Evolutionary conservation across 2,113 vertebrate species (phyloP).

Genomic region (Diphyllodes magnificus): DNA sequence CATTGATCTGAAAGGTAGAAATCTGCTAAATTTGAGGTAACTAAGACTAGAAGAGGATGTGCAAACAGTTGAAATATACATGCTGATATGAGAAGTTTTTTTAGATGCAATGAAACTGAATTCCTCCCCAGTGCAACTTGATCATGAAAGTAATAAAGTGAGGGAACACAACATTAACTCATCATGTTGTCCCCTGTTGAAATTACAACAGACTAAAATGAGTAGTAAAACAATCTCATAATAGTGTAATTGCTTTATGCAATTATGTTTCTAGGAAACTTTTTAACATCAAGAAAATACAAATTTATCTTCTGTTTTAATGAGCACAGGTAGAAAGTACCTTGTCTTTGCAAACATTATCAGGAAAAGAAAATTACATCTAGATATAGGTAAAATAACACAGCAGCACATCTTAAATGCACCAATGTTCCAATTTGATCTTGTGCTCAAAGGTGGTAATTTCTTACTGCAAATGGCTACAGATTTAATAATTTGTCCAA

Average conservation of each 20-base stretch:
- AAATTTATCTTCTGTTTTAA: neutral
- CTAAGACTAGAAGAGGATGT: neutral
- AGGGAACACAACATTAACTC: slow-evolving; percentile 17
- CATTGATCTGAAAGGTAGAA: neutral
- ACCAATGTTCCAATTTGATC: neutral
- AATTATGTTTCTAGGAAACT: slow-evolving; percentile 14
- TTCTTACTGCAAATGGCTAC: neutral
- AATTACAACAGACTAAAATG: slow-evolving; percentile 9
- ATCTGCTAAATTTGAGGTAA: neutral
- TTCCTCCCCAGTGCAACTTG: neutral
- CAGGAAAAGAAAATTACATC: neutral
- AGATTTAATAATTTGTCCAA: neutral
- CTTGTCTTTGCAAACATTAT: neutral
- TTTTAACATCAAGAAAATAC: neutral
- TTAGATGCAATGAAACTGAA: neutral
- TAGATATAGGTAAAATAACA: neutral
- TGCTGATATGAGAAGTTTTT: neutral
- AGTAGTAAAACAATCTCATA: neutral
- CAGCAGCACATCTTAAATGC: neutral
- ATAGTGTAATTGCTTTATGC: slow-evolving; percentile 25
- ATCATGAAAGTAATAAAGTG: slow-evolving; percentile 26
- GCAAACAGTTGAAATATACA: neutral
- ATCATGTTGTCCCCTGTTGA: neutral
- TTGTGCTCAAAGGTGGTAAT: neutral
- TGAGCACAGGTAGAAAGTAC: neutral